Percentiles rank a stretch among this genome's conserved stretches.
These are phyloP conservation scores for Seira ritae DNA, from an alignment of 2,888 invertebrate species.

Conservation along the genomic window DNA sequence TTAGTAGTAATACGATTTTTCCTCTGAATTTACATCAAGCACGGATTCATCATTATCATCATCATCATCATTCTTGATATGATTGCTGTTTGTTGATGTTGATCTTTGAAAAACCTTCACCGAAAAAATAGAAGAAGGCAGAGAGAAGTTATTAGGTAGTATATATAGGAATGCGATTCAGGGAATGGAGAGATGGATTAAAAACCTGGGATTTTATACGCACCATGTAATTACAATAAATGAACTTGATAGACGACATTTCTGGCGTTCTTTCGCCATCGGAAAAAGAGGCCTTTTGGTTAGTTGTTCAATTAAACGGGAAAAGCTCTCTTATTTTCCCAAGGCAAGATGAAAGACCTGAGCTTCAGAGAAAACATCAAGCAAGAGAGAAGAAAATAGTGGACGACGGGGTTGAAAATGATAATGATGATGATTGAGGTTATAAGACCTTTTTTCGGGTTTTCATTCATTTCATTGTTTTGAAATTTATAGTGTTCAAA, in stretches of 20 bases:
- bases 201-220: constrained; percentile 11
- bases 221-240: constrained; percentile 67
- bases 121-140: background rate
- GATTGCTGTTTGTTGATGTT: too few relatives aligned
- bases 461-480: background rate
- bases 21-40: background rate
- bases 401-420: background rate
- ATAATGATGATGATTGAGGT: constrained; percentile 7
- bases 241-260: constrained; percentile 71
- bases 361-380: constrained; percentile 20
- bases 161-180: too few relatives aligned
- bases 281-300: constrained; percentile 14
- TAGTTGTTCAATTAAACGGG: constrained; percentile 40
- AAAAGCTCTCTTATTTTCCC: constrained; percentile 25
- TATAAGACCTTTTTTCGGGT: background rate
- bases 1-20: background rate
- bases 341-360: constrained; percentile 2
- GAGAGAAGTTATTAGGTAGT: too few relatives aligned
- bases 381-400: background rate
- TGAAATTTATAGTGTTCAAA: background rate
- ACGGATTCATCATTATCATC: background rate
- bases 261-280: constrained; percentile 63
- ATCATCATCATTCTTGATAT: background rate
- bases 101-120: too few relatives aligned
- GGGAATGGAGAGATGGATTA: background rate